Evolutionary conservation across 2,113 vertebrate genomes (phyloP).

Genomic region (Pomatorhinus ruficollis): DNA sequence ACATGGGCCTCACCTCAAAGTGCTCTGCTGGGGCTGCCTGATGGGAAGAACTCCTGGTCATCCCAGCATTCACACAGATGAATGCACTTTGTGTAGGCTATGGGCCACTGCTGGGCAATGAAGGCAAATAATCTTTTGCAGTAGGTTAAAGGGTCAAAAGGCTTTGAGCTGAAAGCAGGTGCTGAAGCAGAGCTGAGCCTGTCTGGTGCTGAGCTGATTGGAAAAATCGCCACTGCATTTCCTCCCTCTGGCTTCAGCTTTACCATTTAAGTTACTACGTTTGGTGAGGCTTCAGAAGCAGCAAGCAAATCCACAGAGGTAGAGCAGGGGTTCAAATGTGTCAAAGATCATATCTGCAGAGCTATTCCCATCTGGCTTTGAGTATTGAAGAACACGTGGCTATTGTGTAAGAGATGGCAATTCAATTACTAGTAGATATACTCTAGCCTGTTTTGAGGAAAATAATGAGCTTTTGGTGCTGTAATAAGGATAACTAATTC

Average conservation of each 20-base stretch:
- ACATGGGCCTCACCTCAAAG: too few species aligned
- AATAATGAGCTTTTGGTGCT: neutral
- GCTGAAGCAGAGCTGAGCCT: neutral
- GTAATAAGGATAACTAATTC: neutral
- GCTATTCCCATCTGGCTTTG: neutral
- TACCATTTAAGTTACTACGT: neutral
- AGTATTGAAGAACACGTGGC: neutral
- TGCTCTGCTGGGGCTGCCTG: neutral
- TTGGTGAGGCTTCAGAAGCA: neutral
- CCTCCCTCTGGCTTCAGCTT: neutral
- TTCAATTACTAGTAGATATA: neutral
- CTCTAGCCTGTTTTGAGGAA: neutral
- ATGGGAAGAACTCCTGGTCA: neutral
- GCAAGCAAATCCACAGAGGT: neutral
- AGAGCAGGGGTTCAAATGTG: neutral
- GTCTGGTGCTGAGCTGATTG: neutral
- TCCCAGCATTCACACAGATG: too few species aligned
- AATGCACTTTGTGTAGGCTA: fast-evolving
- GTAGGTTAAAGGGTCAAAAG: neutral
- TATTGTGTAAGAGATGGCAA: neutral
- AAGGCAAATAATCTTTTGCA: neutral
- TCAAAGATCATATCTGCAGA: neutral
- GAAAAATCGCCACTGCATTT: neutral
- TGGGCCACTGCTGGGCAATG: fast-evolving
- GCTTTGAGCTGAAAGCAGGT: neutral